Percentiles rank a stretch among this genome's conserved stretches.
Conservation (phyloP, 2,113 vertebrate genomes). For the Sardina pilchardus region DNA sequence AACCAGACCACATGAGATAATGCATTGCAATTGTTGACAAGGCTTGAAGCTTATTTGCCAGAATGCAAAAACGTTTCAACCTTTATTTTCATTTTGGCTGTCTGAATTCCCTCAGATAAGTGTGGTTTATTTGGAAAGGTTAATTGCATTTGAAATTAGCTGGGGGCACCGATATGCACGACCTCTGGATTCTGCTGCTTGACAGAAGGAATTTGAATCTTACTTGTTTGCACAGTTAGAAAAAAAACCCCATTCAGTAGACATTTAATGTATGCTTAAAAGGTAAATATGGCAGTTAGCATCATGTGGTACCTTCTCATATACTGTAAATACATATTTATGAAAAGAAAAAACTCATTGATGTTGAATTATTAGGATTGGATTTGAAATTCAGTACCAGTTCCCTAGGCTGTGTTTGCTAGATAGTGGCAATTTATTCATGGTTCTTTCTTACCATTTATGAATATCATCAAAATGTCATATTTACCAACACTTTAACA, state of each 20-base stretch:
- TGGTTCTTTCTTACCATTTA: background rate
- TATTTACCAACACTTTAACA: background rate
- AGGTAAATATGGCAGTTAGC: background rate
- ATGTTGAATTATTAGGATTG: background rate
- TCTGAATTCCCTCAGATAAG: slow-evolving; percentile 41
- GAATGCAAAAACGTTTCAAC: slow-evolving; percentile 20
- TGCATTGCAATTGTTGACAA: slow-evolving; percentile 17
- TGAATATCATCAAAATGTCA: background rate
- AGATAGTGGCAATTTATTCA: background rate
- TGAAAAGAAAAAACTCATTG: background rate
- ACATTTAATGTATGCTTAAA: background rate
- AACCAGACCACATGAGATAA: background rate
- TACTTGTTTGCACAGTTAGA: slow-evolving; percentile 22
- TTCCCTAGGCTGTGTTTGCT: background rate
- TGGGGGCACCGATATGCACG: slow-evolving; percentile 26
- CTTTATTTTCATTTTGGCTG: slow-evolving; percentile 38
- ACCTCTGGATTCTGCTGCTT: slow-evolving; percentile 31
- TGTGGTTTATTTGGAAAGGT: slow-evolving; percentile 47
- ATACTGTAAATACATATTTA: background rate
- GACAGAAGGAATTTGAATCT: slow-evolving; percentile 37
- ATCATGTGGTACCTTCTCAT: background rate
- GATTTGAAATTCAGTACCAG: background rate
- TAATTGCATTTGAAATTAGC: slow-evolving; percentile 52
- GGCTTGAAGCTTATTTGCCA: slow-evolving; percentile 15
- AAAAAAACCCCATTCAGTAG: background rate